phyloP scores from a whole-genome alignment of 2,113 vertebrate species.

The Notothenia coriiceps region DNA sequence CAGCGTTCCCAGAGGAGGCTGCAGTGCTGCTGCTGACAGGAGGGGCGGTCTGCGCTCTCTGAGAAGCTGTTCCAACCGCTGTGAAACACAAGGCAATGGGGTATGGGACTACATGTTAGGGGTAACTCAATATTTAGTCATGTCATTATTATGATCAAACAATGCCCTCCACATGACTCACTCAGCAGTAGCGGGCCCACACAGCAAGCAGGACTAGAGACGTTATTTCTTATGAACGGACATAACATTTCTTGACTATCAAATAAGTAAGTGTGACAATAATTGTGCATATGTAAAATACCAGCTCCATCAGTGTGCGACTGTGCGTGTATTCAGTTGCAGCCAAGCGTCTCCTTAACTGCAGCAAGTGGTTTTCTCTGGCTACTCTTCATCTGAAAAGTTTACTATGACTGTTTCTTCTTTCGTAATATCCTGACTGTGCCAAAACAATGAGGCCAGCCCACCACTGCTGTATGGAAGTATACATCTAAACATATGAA shows the following conservation, averaged over 20 bases:
- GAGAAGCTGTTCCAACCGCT: slow-evolving; percentile 89
- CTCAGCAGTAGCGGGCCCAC: slow-evolving; percentile 42
- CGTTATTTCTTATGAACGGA: neutral
- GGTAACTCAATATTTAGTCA: slow-evolving; percentile 52
- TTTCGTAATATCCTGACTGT: neutral
- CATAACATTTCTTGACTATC: neutral
- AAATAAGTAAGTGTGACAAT: neutral
- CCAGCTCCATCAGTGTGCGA: neutral
- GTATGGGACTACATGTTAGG: slow-evolving; percentile 77
- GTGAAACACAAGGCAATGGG: slow-evolving; percentile 89
- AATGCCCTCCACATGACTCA: slow-evolving; percentile 20
- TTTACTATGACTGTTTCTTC: neutral
- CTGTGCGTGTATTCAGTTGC: neutral
- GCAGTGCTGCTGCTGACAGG: slow-evolving; percentile 74
- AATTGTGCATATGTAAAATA: neutral
- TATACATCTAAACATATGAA: slow-evolving; percentile 14
- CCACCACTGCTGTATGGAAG: slow-evolving; percentile 47
- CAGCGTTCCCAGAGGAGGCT: slow-evolving; percentile 79
- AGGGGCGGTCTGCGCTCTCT: slow-evolving; percentile 88
- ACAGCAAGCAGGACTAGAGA: slow-evolving; percentile 1
- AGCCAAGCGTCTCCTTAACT: neutral
- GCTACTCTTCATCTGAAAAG: neutral
- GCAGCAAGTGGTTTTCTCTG: neutral
- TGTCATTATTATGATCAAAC: slow-evolving; percentile 37
- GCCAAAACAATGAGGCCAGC: slow-evolving; percentile 6